phyloP scores from a whole-genome alignment of 1,140 invertebrate genomes.

The Cataglyphis hispanica region DNA sequence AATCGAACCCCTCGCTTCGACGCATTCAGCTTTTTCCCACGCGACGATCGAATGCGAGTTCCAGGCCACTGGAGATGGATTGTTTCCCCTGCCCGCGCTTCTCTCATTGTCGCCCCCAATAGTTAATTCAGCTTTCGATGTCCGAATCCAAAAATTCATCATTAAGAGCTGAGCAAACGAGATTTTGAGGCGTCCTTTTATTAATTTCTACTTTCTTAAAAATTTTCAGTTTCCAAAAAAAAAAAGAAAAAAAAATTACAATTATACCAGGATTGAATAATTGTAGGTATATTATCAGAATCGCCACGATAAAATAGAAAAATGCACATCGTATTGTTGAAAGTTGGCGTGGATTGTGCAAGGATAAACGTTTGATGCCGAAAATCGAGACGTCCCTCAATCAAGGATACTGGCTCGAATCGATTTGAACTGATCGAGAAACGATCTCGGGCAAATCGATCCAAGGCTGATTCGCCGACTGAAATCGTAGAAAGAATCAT shows the following conservation, averaged over 20 bases:
- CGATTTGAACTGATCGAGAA: conserved; percentile 73
- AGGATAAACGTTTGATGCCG: conserved; percentile 46
- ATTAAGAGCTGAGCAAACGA: neutral
- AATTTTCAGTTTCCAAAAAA: neutral
- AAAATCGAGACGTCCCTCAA: conserved; percentile 72
- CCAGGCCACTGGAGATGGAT: conserved; percentile 73
- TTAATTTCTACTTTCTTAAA: neutral
- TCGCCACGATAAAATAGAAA: conserved; percentile 8
- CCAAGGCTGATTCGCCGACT: conserved; percentile 68
- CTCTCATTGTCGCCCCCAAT: conserved; percentile 35
- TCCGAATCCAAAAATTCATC: neutral
- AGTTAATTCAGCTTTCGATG: conserved; percentile 54
- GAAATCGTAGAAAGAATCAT: conserved; percentile 72
- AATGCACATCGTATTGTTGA: neutral
- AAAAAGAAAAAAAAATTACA: neutral
- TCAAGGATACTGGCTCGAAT: conserved; percentile 70
- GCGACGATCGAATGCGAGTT: conserved; percentile 68
- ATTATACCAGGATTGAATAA: neutral
- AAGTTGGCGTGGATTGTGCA: neutral
- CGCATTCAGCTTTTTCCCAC: conserved; percentile 73
- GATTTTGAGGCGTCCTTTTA: neutral
- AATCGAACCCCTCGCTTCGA: conserved; percentile 66
- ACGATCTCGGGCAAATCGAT: conserved; percentile 74
- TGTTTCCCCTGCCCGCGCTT: conserved; percentile 66
- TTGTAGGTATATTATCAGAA: neutral